Evolutionary conservation across 1,140 invertebrate species (phyloP), one percentile per base, ranked within the genome.

Genomic region (Procambarus clarkii): DNA sequence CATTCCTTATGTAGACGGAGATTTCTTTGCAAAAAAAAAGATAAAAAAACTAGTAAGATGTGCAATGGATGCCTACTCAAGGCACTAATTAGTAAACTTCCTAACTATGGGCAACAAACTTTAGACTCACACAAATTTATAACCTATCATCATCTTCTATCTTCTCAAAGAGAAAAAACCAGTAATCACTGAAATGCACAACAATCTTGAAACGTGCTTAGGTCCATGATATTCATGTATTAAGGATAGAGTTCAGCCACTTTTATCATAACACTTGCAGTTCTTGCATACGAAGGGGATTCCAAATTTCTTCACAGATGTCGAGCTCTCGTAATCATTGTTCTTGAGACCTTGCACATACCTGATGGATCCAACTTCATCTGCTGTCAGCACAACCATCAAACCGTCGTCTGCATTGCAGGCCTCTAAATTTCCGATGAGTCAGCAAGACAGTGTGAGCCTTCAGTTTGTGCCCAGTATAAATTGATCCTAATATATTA

Each of bases 51-150:
- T 74, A 82, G 69, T 69, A 89, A 60, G 44, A 74, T 58, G 64
- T 24, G 81, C 60, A 54, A 34, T 74, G 64, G 64, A 46, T 60
- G 77, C 78, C 78, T 69, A 79, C n/a, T 71, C 82, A 45, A 78
- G 64, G 71, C 80, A 84, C 34, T 80, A 89, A 60, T 79, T 77
- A 80, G 74, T 85, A 91, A 80, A 78, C 50, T 58, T 21, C 58
- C 83, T 85, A 91, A 46, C 71, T 77, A 77, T 79, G 83, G 82
- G 89, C 89, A 91, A 85, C 89, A 85, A 86, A 91, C 89, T 50
- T 91, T 77, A 86, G 89, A 83, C 89, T 91, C 89, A 91, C 89
- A 86, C 89, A 79, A 82, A 50, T 80, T 18, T 50, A 69, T 79
- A 76, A 58, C 15, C 74, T 58, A 48, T 44, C n/a, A 69, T 21